Evolutionary conservation across 2,888 invertebrate genomes (phyloP), one percentile per base, ranked within the genome.

Genomic region (Meiosimyza platycephala): DNA sequence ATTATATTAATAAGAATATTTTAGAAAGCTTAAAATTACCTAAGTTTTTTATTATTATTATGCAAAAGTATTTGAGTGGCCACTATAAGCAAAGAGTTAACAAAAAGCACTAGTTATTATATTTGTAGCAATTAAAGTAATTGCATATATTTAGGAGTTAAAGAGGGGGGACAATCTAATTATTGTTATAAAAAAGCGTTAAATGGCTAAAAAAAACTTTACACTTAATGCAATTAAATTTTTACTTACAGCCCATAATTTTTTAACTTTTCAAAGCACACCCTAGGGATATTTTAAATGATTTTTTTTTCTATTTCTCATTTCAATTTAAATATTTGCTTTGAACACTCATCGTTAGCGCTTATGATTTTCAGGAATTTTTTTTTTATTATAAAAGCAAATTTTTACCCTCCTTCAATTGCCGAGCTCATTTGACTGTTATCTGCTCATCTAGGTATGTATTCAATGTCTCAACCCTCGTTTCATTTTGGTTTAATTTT

Each of bases 311-410:
- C 22, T 50, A 22, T 15, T 22, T 12, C n/a, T 52, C 6, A n/a
- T 16, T 51, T 12, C 52, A 51, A 51, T 51, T 64, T 64, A 1
- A 64, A 64, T 64, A 55, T 55, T 67, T 67, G 28, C 67, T 67
- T 57, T 59, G 50, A 68, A 68, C 59, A 68, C 69, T 69, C 60
- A 62, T 52, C 52, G 69, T 69, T 62, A 52, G 33, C 62, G 69
- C 68, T 68, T 62, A 69, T 69, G 69, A 69, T 69, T 69, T 69
- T 69, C 60, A 6, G 69, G 69, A 69, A 62, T 69, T 69, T 69
- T 60, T 69, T 22, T 60, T 60, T 69, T 69, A 40, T 40, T 40
- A 40, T 9, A 40, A 6, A 40, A 9, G 9, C 9, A 40, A 40
- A 40, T 40, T 40, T 40, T 40, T 40, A 40, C 40, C 40, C 40